phyloP scores from a whole-genome alignment of 2,888 invertebrate species.

The Hirtodrosophila alboralis region DNA sequence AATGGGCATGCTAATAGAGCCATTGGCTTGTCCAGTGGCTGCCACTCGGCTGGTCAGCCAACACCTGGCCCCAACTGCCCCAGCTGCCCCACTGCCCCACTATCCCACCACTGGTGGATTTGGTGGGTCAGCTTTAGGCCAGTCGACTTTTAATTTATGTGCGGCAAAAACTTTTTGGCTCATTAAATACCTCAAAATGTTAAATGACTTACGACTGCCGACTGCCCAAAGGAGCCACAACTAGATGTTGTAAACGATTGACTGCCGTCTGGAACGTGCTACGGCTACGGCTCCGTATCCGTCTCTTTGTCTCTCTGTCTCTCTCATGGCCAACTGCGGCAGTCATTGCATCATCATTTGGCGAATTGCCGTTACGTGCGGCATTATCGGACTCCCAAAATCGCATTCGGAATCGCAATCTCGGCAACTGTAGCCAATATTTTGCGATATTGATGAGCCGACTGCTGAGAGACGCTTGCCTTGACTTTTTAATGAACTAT shows the following conservation, averaged over 20 bases:
- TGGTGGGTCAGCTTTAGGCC: constrained; percentile 9
- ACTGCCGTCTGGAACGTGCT: constrained; percentile 57
- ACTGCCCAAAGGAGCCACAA: constrained; percentile 29
- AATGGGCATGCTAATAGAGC: constrained; percentile 81
- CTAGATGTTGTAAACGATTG: constrained; percentile 60
- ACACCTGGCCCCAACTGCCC: constrained; percentile 61
- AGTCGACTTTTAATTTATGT: constrained; percentile 73
- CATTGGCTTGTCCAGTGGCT: constrained; percentile 52
- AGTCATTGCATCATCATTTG: constrained; percentile 69
- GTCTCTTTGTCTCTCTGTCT: neutral
- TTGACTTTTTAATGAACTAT: constrained; percentile 47
- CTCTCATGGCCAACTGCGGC: constrained; percentile 22
- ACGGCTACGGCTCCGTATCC: constrained; percentile 23
- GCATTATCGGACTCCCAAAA: constrained; percentile 57
- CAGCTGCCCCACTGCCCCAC: constrained; percentile 15
- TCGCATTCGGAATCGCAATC: constrained; percentile 50
- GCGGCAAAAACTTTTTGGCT: constrained; percentile 76
- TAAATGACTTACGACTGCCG: constrained; percentile 73
- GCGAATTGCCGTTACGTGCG: constrained; percentile 74
- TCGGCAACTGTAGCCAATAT: constrained; percentile 45
- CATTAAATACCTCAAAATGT: constrained; percentile 80
- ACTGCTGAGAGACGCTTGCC: constrained; percentile 4
- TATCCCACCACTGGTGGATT: neutral
- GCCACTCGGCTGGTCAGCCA: constrained; percentile 56
- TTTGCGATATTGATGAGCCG: constrained; percentile 58